Evolutionary conservation across 2,797 vertebrate species (phyloP).

Genomic region (Harpagifer antarcticus): DNA sequence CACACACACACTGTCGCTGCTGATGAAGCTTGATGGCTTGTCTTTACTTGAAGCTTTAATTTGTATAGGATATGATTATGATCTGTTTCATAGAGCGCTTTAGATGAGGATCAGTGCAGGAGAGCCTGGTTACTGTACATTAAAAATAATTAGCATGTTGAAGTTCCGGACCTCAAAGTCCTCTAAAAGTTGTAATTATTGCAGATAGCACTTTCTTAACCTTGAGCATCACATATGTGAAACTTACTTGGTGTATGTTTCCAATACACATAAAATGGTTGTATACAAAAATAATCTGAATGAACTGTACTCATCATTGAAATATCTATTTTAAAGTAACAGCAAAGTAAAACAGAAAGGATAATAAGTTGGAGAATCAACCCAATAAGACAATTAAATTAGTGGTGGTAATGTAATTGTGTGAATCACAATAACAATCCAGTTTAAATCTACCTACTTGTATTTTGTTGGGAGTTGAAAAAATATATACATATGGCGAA

Average conservation of each 20-base stretch:
- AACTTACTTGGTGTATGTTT: not conserved
- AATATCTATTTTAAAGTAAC: too few relatives aligned
- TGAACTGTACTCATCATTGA: too few relatives aligned
- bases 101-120: not conserved
- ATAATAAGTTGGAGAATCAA: too few relatives aligned
- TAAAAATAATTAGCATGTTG: not conserved
- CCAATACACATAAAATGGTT: not conserved
- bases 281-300: not conserved
- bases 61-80: conserved; percentile 24
- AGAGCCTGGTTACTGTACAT: not conserved
- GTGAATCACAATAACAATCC: too few relatives aligned
- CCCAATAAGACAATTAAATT: too few relatives aligned
- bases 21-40: conserved; percentile 51
- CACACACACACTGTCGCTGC: conserved; percentile 41
- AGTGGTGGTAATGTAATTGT: too few relatives aligned
- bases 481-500: too few relatives aligned
- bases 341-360: too few relatives aligned
- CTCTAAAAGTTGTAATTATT: not conserved
- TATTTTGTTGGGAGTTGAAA: too few relatives aligned
- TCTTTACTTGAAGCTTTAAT: conserved; percentile 38
- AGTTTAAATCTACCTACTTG: too few relatives aligned
- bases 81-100: conserved; percentile 10
- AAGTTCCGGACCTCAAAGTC: not conserved
- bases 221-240: not conserved
- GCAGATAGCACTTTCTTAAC: not conserved